These are phyloP conservation scores for Plagodis dolabraria DNA, from an alignment of 2,888 invertebrate species.

Conservation along the genomic window DNA sequence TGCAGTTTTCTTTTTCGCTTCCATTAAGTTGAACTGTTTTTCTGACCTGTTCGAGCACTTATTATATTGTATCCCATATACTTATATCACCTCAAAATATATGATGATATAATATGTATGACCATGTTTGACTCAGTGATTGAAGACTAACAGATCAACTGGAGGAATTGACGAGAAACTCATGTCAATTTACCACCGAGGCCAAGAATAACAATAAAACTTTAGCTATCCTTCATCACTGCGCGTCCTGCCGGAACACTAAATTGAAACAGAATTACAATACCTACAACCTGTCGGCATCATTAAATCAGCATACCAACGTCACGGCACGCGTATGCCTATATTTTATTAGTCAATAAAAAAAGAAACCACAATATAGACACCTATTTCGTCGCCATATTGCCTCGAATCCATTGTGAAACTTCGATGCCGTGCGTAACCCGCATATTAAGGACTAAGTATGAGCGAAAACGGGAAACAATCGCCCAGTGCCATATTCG, in stretches of 20 bases:
- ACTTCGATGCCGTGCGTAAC: constrained; percentile 77
- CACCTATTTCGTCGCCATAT: constrained; percentile 65
- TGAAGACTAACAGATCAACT: too few relatives aligned
- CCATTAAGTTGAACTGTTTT: too few relatives aligned
- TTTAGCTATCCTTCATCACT: neutral
- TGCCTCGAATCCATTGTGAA: constrained; percentile 76
- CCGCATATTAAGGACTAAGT: constrained; percentile 81
- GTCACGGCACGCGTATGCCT: constrained; percentile 28
- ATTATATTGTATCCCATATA: too few relatives aligned
- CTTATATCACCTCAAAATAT: too few relatives aligned
- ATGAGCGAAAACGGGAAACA: constrained; percentile 83
- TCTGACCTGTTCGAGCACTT: too few relatives aligned
- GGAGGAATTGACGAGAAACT: too few relatives aligned
- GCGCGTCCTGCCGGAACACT: constrained; percentile 3
- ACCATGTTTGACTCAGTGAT: too few relatives aligned
- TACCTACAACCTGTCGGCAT: constrained; percentile 15
- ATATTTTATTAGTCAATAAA: constrained; percentile 52
- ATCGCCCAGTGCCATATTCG: constrained; percentile 79
- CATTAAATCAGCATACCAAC: constrained; percentile 22
- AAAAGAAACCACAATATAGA: constrained; percentile 55
- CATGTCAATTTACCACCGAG: too few relatives aligned
- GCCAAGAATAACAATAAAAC: too few relatives aligned
- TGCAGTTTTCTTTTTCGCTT: too few relatives aligned
- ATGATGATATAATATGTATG: too few relatives aligned
- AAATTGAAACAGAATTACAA: constrained; percentile 3